These are phyloP conservation scores for Xenops minutus DNA, from an alignment of 2,797 vertebrate genomes.

Conservation along the genomic window DNA sequence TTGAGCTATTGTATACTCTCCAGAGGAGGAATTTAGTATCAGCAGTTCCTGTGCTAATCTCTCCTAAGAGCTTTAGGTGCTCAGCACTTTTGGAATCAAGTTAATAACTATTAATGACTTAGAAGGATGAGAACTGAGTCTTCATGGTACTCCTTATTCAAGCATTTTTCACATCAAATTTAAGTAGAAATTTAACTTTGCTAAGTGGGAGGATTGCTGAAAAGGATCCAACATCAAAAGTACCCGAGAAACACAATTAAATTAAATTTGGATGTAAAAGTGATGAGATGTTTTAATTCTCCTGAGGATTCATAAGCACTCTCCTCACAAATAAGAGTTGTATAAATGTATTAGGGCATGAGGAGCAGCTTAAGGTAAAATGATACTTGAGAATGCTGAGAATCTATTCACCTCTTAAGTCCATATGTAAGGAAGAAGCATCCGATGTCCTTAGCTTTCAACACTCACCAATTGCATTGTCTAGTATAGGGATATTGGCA, in stretches of 20 bases:
- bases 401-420: not conserved
- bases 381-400: not conserved
- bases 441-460: not conserved
- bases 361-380: not conserved
- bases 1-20: not conserved
- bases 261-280: slow-evolving; percentile 36
- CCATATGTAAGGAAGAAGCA: not conserved
- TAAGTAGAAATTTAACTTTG: not conserved
- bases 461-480: not conserved
- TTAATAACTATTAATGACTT: slow-evolving; percentile 59
- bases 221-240: slow-evolving; percentile 46
- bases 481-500: not conserved
- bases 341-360: not conserved
- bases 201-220: slow-evolving; percentile 47
- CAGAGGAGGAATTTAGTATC: slow-evolving; percentile 38
- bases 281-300: slow-evolving; percentile 1
- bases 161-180: slow-evolving; percentile 56
- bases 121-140: slow-evolving; percentile 26
- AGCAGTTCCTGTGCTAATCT: slow-evolving; percentile 53
- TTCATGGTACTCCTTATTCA: slow-evolving; percentile 35
- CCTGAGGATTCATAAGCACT: not conserved
- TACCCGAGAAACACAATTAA: not conserved
- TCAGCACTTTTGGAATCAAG: slow-evolving; percentile 60
- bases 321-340: not conserved
- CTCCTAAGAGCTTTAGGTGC: slow-evolving; percentile 45